A percentile compares a stretch with the other conserved stretches of the same genome.
Evolutionary conservation across 2,797 vertebrate species (phyloP).

Genomic region (Ptychobarbus kaznakovi): DNA sequence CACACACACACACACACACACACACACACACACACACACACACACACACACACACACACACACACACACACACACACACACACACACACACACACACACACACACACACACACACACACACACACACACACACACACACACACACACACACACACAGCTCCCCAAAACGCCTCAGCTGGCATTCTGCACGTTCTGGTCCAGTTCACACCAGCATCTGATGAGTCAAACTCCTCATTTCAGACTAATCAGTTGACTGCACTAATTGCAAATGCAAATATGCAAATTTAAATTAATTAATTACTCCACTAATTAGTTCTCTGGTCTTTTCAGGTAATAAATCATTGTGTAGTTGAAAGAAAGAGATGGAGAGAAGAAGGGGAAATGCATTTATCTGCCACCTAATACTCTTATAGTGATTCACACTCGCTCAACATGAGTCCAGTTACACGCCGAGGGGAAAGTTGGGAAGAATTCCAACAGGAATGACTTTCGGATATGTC

Average conservation of each 20-base stretch:
- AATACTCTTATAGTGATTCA: conserved; percentile 84
- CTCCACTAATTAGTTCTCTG: conserved; percentile 99
- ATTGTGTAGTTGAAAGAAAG: conserved; percentile 91
- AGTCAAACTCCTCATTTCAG: conserved; percentile 99
- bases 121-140: conserved; percentile 55
- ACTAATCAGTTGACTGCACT: conserved; percentile 99
- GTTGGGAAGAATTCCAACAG: background rate
- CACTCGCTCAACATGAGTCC: background rate
- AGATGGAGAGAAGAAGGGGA: conserved; percentile 85
- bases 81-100: conserved; percentile 37
- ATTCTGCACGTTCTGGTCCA: conserved; percentile 83
- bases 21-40: conserved; percentile 53
- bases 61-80: conserved; percentile 61
- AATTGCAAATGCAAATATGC: conserved; percentile 99
- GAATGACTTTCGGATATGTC: background rate
- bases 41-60: conserved; percentile 44
- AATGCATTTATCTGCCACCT: conserved; percentile 82
- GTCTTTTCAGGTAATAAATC: conserved; percentile 99
- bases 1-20: conserved; percentile 56
- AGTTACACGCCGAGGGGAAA: background rate
- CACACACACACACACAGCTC: conserved; percentile 60
- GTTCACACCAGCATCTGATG: conserved; percentile 94
- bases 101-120: conserved; percentile 35
- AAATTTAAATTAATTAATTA: conserved; percentile 99
- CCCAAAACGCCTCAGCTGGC: conserved; percentile 84